These are phyloP conservation scores for Cheilosia pagana DNA, from an alignment of 2,888 invertebrate species.

Conservation along the genomic window DNA sequence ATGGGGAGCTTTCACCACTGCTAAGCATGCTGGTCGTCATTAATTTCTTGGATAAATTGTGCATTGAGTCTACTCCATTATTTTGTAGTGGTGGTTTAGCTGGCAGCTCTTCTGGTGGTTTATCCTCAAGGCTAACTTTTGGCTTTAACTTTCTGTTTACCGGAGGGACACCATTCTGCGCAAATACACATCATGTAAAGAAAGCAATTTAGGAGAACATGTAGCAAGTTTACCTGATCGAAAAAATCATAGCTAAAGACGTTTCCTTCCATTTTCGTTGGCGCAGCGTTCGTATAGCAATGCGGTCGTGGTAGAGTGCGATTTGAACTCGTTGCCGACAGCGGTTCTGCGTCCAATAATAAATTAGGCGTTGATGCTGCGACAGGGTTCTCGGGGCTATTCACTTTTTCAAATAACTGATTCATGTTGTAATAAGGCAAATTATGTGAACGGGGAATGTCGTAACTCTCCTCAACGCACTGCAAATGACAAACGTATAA, in stretches of 20 bases:
- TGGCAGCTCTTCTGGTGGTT: conserved; percentile 80
- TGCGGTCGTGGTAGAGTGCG: conserved; percentile 82
- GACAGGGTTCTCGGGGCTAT: conserved; percentile 81
- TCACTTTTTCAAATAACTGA: conserved; percentile 79
- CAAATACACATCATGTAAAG: not conserved
- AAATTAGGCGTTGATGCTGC: conserved; percentile 83
- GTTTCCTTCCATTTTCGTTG: conserved; percentile 83
- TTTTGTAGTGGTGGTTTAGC: conserved; percentile 80
- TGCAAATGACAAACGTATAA: conserved; percentile 40
- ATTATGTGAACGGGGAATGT: conserved; percentile 89
- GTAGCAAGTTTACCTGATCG: conserved; percentile 78
- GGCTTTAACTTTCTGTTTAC: conserved; percentile 94
- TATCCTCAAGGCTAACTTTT: conserved; percentile 80
- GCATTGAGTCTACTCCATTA: conserved; percentile 76
- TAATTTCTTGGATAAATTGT: conserved; percentile 53
- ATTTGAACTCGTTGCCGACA: conserved; percentile 72
- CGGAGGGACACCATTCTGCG: conserved; percentile 85
- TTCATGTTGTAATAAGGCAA: conserved; percentile 83
- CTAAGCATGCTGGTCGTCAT: conserved; percentile 51
- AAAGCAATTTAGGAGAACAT: not conserved
- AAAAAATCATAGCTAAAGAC: conserved; percentile 85
- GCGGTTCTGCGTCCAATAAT: conserved; percentile 77
- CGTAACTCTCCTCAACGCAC: conserved; percentile 86
- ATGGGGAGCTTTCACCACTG: conserved; percentile 69
- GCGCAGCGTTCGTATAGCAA: conserved; percentile 85